A percentile compares a stretch with the other conserved stretches of the same genome.
These are phyloP conservation scores for Psittacula derbiana DNA, from an alignment of 2,797 vertebrate species.

Conservation along the genomic window DNA sequence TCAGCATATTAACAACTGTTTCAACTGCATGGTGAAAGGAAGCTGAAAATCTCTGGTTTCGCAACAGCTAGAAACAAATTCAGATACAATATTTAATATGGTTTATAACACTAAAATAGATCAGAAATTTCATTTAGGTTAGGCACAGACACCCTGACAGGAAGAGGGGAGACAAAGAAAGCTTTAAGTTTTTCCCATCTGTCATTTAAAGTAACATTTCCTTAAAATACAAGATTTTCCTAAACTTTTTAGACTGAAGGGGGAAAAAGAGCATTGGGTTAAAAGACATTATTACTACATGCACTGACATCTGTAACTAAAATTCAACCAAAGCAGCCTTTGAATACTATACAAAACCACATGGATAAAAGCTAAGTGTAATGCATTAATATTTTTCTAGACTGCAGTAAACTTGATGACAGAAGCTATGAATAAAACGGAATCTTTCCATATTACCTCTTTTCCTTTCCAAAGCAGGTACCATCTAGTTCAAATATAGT, in stretches of 20 bases:
- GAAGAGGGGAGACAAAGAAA: neutral
- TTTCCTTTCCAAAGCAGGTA: neutral
- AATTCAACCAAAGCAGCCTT: neutral
- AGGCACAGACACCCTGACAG: neutral
- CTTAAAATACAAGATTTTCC: neutral
- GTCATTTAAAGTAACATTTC: neutral
- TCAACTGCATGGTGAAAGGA: slow-evolving; percentile 95
- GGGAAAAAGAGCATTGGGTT: neutral
- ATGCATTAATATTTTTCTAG: neutral
- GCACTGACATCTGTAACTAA: neutral
- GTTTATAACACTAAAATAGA: neutral
- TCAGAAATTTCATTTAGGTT: neutral
- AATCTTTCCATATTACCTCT: neutral
- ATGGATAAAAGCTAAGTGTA: neutral
- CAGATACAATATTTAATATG: neutral
- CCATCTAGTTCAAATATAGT: neutral
- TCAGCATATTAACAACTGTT: slow-evolving; percentile 95
- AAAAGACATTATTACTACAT: neutral
- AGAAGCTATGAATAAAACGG: neutral
- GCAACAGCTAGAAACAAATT: slow-evolving; percentile 81
- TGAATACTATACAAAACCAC: neutral
- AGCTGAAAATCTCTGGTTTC: slow-evolving; percentile 96
- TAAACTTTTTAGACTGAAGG: neutral
- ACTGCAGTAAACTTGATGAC: neutral
- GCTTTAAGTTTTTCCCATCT: neutral